Conservation (phyloP, 2,113 vertebrate species). For the Bungarus multicinctus region DNA sequence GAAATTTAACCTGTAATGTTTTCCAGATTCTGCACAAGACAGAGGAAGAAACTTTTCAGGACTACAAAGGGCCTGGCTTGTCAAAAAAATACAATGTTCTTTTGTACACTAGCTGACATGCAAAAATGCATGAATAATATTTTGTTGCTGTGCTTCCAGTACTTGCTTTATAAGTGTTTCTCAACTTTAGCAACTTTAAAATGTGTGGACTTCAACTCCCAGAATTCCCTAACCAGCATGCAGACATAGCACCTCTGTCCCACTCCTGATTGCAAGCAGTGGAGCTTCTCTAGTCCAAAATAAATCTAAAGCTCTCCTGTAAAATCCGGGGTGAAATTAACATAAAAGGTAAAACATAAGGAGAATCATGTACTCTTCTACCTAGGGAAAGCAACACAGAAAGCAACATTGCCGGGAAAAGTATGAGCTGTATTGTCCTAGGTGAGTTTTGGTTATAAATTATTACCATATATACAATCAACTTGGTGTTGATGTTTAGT, state of each 20-base stretch:
- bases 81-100: neutral
- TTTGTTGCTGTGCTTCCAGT: neutral
- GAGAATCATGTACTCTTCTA: neutral
- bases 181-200: neutral
- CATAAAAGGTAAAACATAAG: neutral
- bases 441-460: neutral
- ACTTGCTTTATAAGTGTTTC: neutral
- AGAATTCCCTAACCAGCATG: neutral
- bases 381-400: neutral
- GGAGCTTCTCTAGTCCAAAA: neutral
- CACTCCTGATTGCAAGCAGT: neutral
- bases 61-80: neutral
- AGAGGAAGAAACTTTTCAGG: neutral
- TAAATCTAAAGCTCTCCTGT: neutral
- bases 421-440: neutral
- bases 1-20: neutral
- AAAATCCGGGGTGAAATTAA: neutral
- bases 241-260: neutral
- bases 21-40: neutral
- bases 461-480: neutral
- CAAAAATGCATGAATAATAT: neutral
- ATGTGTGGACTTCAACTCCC: neutral
- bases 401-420: neutral
- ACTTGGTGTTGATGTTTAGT: neutral
- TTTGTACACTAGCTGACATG: neutral